Evolutionary conservation across 2,888 invertebrate species (phyloP).

Genomic region (Aphidoletes aphidimyza): DNA sequence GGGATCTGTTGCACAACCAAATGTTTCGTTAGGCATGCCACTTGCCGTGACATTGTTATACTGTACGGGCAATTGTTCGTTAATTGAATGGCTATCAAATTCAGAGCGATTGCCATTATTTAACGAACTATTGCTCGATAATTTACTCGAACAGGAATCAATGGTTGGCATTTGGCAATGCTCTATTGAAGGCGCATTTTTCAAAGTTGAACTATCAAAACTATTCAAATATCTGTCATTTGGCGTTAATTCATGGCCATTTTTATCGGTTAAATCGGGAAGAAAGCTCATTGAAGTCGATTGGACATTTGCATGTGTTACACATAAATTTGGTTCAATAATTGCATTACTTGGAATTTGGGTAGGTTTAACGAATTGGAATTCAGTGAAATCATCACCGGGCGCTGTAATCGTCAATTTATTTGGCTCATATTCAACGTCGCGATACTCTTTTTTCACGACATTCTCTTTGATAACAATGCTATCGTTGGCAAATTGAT

Average conservation of each 20-base stretch:
- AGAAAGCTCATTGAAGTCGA: neutral
- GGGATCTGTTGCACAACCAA: neutral
- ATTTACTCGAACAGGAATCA: no score
- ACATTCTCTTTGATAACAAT: conserved; percentile 66
- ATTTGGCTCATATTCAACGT: conserved; percentile 66
- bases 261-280: neutral
- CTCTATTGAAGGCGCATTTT: neutral
- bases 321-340: neutral
- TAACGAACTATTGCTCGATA: neutral
- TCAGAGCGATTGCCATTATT: neutral
- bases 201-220: neutral
- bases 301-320: neutral
- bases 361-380: conserved; percentile 55
- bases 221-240: neutral
- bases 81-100: neutral
- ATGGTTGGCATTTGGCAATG: neutral
- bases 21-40: neutral
- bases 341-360: neutral
- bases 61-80: neutral
- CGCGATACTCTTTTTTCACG: conserved; percentile 66
- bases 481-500: conserved; percentile 60
- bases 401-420: conserved; percentile 30
- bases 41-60: neutral
- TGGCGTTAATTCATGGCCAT: neutral
- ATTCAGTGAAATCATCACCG: conserved; percentile 57